phyloP scores from a whole-genome alignment of 2,113 vertebrate genomes.

The Raja brachyura region DNA sequence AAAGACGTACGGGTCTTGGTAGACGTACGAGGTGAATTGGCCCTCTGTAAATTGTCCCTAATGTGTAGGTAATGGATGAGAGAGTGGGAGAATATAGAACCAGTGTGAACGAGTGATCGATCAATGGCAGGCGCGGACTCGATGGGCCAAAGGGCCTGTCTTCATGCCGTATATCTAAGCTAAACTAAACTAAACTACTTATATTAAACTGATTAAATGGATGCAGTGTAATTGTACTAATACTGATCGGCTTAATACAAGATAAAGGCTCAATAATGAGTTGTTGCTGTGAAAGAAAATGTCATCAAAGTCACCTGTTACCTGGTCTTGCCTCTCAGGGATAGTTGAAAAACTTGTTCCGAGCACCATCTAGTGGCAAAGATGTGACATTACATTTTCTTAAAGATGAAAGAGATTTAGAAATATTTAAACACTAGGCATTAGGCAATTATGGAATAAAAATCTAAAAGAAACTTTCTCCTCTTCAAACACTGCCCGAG shows the following conservation, averaged over 20 bases:
- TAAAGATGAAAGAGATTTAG: not conserved
- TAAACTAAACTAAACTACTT: no score
- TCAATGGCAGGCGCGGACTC: no score
- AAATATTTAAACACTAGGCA: not conserved
- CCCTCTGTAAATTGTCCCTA: no score
- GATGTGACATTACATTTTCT: not conserved
- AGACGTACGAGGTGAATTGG: no score
- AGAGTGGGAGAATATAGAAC: no score
- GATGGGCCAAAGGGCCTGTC: no score
- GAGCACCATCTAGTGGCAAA: conserved; percentile 25
- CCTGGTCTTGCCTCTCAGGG: not conserved
- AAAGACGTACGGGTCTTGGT: no score
- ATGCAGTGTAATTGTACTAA: not conserved
- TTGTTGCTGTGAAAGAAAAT: not conserved
- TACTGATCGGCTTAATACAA: no score
- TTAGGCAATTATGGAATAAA: not conserved
- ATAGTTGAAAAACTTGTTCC: conserved; percentile 7
- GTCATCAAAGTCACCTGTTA: not conserved
- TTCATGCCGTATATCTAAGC: no score
- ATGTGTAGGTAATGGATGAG: no score
- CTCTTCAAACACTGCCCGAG: not conserved
- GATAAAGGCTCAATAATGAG: not conserved
- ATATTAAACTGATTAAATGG: no score
- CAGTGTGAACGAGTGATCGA: no score
- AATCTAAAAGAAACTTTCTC: not conserved